Evolutionary conservation across 2,797 vertebrate genomes (phyloP).

Genomic region (Yasuhikotakia modesta): DNA sequence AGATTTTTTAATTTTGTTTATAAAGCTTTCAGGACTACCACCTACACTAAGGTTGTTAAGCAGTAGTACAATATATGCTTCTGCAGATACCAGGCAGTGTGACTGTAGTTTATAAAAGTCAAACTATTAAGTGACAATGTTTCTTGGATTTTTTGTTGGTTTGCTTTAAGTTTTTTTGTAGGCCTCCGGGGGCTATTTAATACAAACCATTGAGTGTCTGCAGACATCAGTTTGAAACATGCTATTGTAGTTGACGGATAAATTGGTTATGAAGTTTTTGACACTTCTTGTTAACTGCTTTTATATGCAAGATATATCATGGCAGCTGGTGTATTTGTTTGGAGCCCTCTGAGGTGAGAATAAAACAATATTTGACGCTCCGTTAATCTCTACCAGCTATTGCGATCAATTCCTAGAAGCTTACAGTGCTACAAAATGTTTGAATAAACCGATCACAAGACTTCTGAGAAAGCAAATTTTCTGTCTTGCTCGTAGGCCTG

Average conservation of each 20-base stretch:
- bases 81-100: not conserved
- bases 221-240: constrained; percentile 14
- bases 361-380: constrained; percentile 31
- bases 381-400: not conserved
- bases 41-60: not conserved
- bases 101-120: constrained; percentile 9
- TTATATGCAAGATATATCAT: constrained; percentile 20
- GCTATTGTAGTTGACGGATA: constrained; percentile 19
- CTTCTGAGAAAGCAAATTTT: constrained; percentile 17
- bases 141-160: not conserved
- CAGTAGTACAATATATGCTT: not conserved
- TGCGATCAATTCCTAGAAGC: constrained; percentile 17
- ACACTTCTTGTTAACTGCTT: constrained; percentile 15
- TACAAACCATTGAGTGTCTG: not conserved
- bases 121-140: not conserved
- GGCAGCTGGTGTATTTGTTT: constrained; percentile 15
- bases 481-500: constrained; percentile 6
- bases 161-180: not conserved
- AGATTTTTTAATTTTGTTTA: not conserved
- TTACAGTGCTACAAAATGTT: not conserved
- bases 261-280: constrained; percentile 22
- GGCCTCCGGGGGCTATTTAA: not conserved
- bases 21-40: not conserved
- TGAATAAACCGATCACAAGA: not conserved
- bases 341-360: constrained; percentile 12